Base-by-base conservation (phyloP, 2,113 vertebrate genomes). In the Ceyx margarethae region DNA sequence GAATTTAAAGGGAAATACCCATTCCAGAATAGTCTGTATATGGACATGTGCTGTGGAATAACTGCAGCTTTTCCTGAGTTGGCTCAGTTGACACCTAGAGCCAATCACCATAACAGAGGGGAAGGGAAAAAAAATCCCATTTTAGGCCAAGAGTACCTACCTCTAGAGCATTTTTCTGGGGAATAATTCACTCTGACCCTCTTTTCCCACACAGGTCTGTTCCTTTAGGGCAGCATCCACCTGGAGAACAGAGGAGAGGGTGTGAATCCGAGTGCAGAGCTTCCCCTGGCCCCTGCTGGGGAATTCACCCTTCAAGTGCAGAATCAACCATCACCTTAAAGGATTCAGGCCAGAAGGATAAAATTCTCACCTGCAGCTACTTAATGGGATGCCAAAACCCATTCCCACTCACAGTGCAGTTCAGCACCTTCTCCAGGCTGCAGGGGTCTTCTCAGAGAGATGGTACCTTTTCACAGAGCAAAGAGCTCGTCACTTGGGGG, bases 1-100 rank as follows among this genome's bases (percentile, higher is more conserved):
- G 87, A 89, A 96, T 94, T 92, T 91, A 87, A 94, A 96, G 87
- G 3, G 65, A 69, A 91, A 90, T 51, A 81, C 60, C 51, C 29
- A 21, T 68, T 95, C 94, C 4, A 54, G 94, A 94, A 91, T 12
- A 56, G 93, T 92, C 92, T 14, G 26, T 87, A 82, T 1, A 1
- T 22, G 81, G 54, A 53, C 17, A 3, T 0, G 0, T 5, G 3
- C 67, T 71, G 33, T 12, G 61, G 67, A 85, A 17, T 5, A 56
- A 26, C n/a, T 8, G 43, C 62, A 6, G 45, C 48, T 20, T 10
- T 29, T 48, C 72, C 48, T 1, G 21, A 14, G 37, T 77, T 43
- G 20, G 64, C n/a, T 69, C 43, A 4, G 40, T 26, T 11, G 9
- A 51, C 64, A 43, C 40, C 43, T 40, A 35, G 31, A 87, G 53